Percentiles rank a stretch among this genome's conserved stretches.
Conservation (phyloP, 2,888 invertebrate species). For the Habrosyne pyritoides region DNA sequence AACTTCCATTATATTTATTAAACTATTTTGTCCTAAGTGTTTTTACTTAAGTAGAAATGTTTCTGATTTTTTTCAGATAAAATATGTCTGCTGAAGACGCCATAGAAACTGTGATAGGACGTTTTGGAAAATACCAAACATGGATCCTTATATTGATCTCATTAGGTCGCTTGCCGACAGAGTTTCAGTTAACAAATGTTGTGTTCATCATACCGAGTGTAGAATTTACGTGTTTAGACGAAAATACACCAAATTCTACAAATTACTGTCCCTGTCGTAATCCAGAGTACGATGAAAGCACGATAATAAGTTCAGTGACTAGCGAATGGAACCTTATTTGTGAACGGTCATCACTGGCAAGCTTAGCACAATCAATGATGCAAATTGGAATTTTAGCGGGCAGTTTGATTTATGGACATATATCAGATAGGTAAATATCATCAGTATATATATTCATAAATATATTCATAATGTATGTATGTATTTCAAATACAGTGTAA, state of each 20-base stretch:
- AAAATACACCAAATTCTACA: slow-evolving; percentile 54
- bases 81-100: slow-evolving; percentile 41
- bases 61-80: slow-evolving; percentile 3
- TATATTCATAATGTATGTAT: no score
- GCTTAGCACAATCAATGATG: slow-evolving; percentile 80
- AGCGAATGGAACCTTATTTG: slow-evolving; percentile 86
- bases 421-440: slow-evolving; percentile 76
- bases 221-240: slow-evolving; percentile 73
- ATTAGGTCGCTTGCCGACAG: slow-evolving; percentile 81
- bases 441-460: no score
- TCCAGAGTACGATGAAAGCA: slow-evolving; percentile 80
- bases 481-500: no score
- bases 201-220: slow-evolving; percentile 82
- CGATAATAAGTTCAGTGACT: slow-evolving; percentile 82
- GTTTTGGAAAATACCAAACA: slow-evolving; percentile 82
- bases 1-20: no score
- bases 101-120: slow-evolving; percentile 76
- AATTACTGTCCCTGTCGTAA: slow-evolving; percentile 69
- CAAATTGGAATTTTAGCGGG: slow-evolving; percentile 83
- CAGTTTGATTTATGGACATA: slow-evolving; percentile 79
- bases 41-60: no score
- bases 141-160: slow-evolving; percentile 76
- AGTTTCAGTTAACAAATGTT: slow-evolving; percentile 82
- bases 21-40: not conserved
- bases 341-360: slow-evolving; percentile 76